These are phyloP conservation scores for Oryctes rhinoceros DNA, from an alignment of 1,140 invertebrate genomes.

Conservation along the genomic window DNA sequence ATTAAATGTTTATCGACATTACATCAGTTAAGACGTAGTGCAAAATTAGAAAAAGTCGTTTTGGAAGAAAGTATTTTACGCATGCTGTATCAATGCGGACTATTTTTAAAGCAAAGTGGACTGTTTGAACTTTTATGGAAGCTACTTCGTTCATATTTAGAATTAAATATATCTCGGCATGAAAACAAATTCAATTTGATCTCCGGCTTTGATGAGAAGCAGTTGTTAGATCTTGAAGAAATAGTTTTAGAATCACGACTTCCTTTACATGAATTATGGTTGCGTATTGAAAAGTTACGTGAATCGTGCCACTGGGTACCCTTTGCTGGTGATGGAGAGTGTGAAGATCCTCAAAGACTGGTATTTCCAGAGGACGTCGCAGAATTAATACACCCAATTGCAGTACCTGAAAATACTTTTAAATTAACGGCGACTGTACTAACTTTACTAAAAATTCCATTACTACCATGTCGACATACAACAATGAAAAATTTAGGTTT, in stretches of 20 bases:
- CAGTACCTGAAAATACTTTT: constrained; percentile 64
- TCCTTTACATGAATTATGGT: constrained; percentile 73
- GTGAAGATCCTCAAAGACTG: constrained; percentile 64
- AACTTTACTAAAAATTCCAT: constrained; percentile 64
- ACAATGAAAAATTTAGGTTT: constrained; percentile 62
- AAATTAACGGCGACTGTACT: constrained; percentile 65
- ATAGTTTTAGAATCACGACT: constrained; percentile 69
- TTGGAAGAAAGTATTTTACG: constrained; percentile 62
- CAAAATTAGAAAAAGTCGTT: constrained; percentile 52
- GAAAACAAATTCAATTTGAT: constrained; percentile 60
- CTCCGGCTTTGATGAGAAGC: constrained; percentile 63
- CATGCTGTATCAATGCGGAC: constrained; percentile 68
- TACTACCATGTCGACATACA: constrained; percentile 64
- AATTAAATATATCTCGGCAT: constrained; percentile 65
- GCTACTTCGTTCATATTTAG: constrained; percentile 67
- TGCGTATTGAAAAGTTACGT: constrained; percentile 70
- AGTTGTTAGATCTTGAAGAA: constrained; percentile 71
- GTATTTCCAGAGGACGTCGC: constrained; percentile 71
- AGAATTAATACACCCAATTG: constrained; percentile 71
- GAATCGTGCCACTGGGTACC: constrained; percentile 70
- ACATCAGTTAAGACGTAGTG: constrained; percentile 60
- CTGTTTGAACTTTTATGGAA: constrained; percentile 73
- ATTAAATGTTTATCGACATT: constrained; percentile 66
- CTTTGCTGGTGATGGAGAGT: constrained; percentile 56
- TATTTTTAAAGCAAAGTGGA: constrained; percentile 73